These are phyloP conservation scores for Euura saliciscinereae DNA, from an alignment of 1,140 invertebrate genomes.

Conservation along the genomic window DNA sequence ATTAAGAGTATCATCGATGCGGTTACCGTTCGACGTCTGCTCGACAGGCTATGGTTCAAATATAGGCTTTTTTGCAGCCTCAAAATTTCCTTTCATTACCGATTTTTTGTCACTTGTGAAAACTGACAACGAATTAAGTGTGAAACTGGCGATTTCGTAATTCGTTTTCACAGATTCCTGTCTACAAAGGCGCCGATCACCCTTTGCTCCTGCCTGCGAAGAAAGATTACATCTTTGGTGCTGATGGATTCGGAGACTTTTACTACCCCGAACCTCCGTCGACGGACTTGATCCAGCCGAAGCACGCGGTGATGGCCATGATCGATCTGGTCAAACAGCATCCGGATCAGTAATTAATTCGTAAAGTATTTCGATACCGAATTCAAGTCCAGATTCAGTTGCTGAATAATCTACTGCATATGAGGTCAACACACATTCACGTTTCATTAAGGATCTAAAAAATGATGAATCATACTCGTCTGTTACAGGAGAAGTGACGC, in stretches of 20 bases:
- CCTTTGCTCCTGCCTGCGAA: constrained; percentile 46
- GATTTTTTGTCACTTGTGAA: too few species aligned
- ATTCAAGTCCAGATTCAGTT: too few species aligned
- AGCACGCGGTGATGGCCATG: constrained; percentile 53
- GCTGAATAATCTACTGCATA: too few species aligned
- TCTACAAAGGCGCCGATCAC: constrained; percentile 53
- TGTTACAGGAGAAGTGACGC: constrained; percentile 36
- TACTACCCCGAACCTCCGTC: constrained; percentile 42
- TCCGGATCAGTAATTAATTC: too few species aligned
- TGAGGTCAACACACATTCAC: too few species aligned
- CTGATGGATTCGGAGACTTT: constrained; percentile 64
- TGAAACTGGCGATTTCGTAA: constrained; percentile 26
- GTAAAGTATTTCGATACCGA: too few species aligned
- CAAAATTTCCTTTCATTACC: too few species aligned
- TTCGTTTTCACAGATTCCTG: constrained; percentile 53
- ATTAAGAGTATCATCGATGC: too few species aligned
- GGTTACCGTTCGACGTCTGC: too few species aligned
- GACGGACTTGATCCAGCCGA: constrained; percentile 38
- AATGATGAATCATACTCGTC: constrained; percentile 21
- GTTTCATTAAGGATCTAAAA: constrained; percentile 16
- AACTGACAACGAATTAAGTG: too few species aligned
- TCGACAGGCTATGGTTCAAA: too few species aligned
- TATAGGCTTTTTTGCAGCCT: too few species aligned
- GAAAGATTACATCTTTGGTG: constrained; percentile 47
- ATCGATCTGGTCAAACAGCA: constrained; percentile 52